Percentiles rank a stretch among this genome's conserved stretches.
Evolutionary conservation across 2,797 vertebrate genomes (phyloP).

Genomic region (Periophthalmus magnuspinnatus): DNA sequence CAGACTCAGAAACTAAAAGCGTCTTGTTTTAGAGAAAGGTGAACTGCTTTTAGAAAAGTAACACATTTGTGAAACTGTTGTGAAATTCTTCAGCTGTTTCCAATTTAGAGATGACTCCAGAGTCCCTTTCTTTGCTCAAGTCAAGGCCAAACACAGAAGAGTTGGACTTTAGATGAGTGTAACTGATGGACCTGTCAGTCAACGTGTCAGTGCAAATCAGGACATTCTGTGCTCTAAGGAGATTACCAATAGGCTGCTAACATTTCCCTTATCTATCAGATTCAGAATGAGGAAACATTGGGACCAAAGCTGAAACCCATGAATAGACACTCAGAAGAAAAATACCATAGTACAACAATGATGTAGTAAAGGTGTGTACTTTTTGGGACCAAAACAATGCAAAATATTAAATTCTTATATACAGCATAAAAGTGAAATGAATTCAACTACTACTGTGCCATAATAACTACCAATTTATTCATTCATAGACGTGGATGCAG

Average conservation of each 20-base stretch:
- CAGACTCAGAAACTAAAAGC: neutral
- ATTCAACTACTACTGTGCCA: neutral
- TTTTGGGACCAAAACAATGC: too few species aligned
- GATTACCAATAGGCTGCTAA: neutral
- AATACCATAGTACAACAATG: neutral
- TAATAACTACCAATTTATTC: neutral
- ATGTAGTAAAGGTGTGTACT: too few species aligned
- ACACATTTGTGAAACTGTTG: slow-evolving; percentile 37
- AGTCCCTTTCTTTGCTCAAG: slow-evolving; percentile 29
- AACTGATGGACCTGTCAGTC: slow-evolving; percentile 25
- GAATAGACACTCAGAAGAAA: neutral
- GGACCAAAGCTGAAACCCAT: too few species aligned
- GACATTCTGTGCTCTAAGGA: neutral
- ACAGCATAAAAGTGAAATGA: too few species aligned
- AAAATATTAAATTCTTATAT: too few species aligned
- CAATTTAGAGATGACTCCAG: slow-evolving; percentile 40
- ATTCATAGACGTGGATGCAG: neutral
- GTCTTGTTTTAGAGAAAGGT: slow-evolving; percentile 4
- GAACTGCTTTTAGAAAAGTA: slow-evolving; percentile 10
- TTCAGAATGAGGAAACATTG: too few species aligned
- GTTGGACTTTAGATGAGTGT: slow-evolving; percentile 35
- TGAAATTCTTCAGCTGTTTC: slow-evolving; percentile 51
- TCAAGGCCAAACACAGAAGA: slow-evolving; percentile 30
- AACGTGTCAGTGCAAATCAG: neutral
- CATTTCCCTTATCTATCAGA: neutral